Base-by-base conservation (phyloP, 2,113 vertebrate species). In the Scophthalmus maximus region DNA sequence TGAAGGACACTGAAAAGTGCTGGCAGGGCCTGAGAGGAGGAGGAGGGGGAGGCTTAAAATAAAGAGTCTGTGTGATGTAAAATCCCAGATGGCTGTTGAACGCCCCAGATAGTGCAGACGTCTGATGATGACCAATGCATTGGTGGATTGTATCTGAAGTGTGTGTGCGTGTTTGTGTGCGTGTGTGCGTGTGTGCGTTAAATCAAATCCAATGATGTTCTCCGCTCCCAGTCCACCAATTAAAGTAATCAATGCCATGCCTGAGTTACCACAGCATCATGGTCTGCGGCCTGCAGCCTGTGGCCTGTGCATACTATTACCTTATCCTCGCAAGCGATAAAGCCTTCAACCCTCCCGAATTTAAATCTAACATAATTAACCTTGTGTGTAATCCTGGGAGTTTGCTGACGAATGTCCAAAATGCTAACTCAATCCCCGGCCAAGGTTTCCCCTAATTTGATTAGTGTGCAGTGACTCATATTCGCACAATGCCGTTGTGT, bases 311-410 rank as follows among this genome's bases (percentile, higher is more conserved):
- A 78, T 77, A 68, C 47, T 74, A 77, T 81, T 78, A 83, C 82
- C 65, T 60, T 81, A 42, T 52, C 64, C 76, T 83, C 79, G 70
- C 42, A 52, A 68, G 42, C 57, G 58, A 83, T 84, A 81, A 81
- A 83, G 51, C 63, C 64, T 64, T 78, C 68, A 79, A 77, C 78
- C 60, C 46, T 29, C 59, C 60, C 20, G 17, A 88, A 87, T 84
- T 71, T 72, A 85, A 82, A 85, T 89, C 72, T 81, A 59, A 68
- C 44, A n/a, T 83, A 87, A 91, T 91, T 87, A 92, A 89, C 90
- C 82, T 82, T 79, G 73, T 71, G 62, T 74, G 62, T 91, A 88
- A 90, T 88, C 88, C 83, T 50, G 68, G 38, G 81, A 78, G 87
- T 79, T 32, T 81, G 81, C 76, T 87, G 91, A 90, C 76, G 83